A percentile compares a stretch with the other conserved stretches of the same genome.
phyloP scores from a whole-genome alignment of 2,888 invertebrate species.

The Drosophila emarginata region DNA sequence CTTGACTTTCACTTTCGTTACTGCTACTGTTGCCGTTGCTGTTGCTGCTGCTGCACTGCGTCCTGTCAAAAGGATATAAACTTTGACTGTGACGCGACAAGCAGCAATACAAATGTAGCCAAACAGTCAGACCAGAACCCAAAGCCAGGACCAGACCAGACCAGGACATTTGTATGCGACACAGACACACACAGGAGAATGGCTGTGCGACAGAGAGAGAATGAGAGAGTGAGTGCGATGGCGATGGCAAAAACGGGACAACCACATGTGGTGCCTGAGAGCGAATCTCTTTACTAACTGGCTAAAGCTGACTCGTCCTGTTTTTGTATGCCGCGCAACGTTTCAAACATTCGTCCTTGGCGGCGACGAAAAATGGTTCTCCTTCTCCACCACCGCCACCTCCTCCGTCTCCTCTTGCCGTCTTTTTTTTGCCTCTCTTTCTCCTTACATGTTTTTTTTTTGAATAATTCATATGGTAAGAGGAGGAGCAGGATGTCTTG shows the following conservation, averaged over 20 bases:
- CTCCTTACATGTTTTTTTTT: constrained; percentile 54
- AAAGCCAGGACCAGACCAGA: constrained; percentile 42
- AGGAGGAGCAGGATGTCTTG: not conserved
- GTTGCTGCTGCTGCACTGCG: constrained; percentile 55
- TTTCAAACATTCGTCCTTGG: constrained; percentile 80
- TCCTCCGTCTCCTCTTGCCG: not conserved
- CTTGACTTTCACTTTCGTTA: constrained; percentile 82
- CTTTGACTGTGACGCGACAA: constrained; percentile 72
- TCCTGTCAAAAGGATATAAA: constrained; percentile 80
- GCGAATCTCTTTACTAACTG: constrained; percentile 61
- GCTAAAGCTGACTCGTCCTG: constrained; percentile 59
- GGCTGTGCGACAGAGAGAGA: constrained; percentile 35
- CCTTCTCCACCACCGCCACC: not conserved
- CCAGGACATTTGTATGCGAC: constrained; percentile 75
- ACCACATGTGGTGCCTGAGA: constrained; percentile 38
- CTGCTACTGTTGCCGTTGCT: constrained; percentile 25
- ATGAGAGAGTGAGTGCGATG: not conserved
- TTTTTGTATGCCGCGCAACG: constrained; percentile 80
- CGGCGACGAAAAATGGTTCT: constrained; percentile 70
- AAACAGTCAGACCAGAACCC: constrained; percentile 33
- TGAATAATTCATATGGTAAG: constrained; percentile 82
- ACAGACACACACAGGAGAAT: constrained; percentile 35
- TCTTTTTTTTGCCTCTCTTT: not conserved
- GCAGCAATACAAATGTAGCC: constrained; percentile 74
- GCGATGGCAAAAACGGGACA: constrained; percentile 24